These are phyloP conservation scores for Zaprionus capensis DNA, from an alignment of 1,140 invertebrate genomes.

Conservation along the genomic window DNA sequence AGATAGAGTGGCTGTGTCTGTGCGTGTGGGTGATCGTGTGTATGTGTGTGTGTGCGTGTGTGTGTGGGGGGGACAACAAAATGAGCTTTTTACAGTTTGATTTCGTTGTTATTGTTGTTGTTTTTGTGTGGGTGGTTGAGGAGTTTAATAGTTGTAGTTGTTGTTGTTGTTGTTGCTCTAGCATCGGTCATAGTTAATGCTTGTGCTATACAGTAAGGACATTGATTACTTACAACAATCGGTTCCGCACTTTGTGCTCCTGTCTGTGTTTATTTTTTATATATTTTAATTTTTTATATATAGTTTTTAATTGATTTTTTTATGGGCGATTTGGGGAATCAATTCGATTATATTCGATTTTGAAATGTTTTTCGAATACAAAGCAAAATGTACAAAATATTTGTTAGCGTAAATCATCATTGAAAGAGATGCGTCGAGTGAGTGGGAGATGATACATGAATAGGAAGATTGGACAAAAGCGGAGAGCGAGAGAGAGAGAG, in stretches of 20 bases:
- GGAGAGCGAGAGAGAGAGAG: constrained; percentile 6
- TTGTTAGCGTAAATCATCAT: constrained; percentile 65
- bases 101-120: constrained; percentile 37
- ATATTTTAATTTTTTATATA: constrained; percentile 40
- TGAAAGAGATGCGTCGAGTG: constrained; percentile 26
- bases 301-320: constrained; percentile 30
- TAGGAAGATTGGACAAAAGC: constrained; percentile 34
- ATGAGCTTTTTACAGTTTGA: constrained; percentile 21
- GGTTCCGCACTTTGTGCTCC: constrained; percentile 96
- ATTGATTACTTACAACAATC: constrained; percentile 94
- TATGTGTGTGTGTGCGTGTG: constrained; percentile 18
- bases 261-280: constrained; percentile 87
- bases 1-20: constrained; percentile 5
- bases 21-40: constrained; percentile 23
- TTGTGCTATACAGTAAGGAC: constrained; percentile 67
- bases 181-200: constrained; percentile 33
- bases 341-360: constrained; percentile 75
- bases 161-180: constrained; percentile 24
- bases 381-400: constrained; percentile 77
- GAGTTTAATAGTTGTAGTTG: constrained; percentile 19
- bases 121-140: constrained; percentile 18
- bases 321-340: constrained; percentile 59
- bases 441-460: constrained; percentile 40
- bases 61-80: constrained; percentile 17
- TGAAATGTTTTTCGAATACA: constrained; percentile 36